Base-by-base conservation (phyloP, 2,797 vertebrate species). In the Alauda arvensis region DNA sequence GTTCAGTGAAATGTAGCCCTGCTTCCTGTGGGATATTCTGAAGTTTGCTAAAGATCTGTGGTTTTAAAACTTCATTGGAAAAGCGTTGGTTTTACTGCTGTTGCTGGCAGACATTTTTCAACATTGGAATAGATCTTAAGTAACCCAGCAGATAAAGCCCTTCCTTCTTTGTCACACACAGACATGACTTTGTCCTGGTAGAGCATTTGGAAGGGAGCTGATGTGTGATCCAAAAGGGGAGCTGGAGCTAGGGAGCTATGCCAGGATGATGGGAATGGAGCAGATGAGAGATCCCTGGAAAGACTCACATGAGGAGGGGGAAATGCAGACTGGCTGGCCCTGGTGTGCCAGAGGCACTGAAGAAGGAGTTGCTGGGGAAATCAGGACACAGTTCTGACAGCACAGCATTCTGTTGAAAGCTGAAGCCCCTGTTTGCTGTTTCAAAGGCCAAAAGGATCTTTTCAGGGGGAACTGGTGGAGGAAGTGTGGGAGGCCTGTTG, bases 31-130 rank as follows among this genome's bases (percentile, higher is more conserved):
- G 33, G 31, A 18, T 56, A 28, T 31, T 69, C 63, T 62, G 40
- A 55, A 52, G 16, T 40, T 77, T 31, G 23, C 39, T 57, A 3
- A 72, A 60, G 66, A 19, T 28, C 10, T 0, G 0, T 8, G 2
- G 20, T 45, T 72, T 78, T 61, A 67, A 28, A 55, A 14, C 49
- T 81, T 52, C 34, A 24, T 20, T 2, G 1, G 28, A 59, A 49
- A 53, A 57, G 10, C 2, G 2, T n/a, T 71, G 21, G 8, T 3
- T 90, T 77, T 70, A 33, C 15, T 60, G 52, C 10, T 28, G 2
- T 33, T 51, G 29, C 37, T 55, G 68, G 16, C 18, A 18, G 65
- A 37, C 6, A 9, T 34, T 66, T 71, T 71, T 68, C 17, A 61
- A 75, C 39, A 33, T 48, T 39, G 60, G 43, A 61, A 26, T 31